Conservation (phyloP, 2,113 vertebrate species). For the Calypte anna region DNA sequence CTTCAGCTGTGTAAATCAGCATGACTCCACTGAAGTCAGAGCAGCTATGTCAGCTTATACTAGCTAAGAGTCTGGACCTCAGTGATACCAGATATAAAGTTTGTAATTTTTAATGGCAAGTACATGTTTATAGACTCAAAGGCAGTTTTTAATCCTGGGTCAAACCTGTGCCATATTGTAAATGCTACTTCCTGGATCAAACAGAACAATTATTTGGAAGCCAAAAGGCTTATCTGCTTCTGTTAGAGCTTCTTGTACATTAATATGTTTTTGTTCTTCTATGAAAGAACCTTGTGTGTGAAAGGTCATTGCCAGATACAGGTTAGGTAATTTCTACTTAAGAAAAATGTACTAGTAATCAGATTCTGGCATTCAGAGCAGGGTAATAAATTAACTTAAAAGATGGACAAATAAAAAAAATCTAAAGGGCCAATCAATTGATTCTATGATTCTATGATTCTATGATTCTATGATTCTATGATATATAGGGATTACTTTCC, state of each 20-base stretch:
- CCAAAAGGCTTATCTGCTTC: neutral
- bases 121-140: conserved; percentile 19
- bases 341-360: neutral
- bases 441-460: too few relatives aligned
- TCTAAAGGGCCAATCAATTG: too few relatives aligned
- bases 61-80: neutral
- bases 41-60: neutral
- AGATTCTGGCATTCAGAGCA: neutral
- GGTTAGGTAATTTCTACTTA: neutral
- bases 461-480: too few relatives aligned
- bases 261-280: neutral
- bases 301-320: neutral
- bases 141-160: conserved; percentile 25
- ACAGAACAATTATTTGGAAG: neutral
- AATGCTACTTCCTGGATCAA: conserved; percentile 4
- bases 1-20: conserved; percentile 21
- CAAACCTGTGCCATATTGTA: conserved; percentile 44
- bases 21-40: neutral
- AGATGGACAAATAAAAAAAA: neutral
- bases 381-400: neutral
- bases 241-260: neutral
- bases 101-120: conserved; percentile 28
- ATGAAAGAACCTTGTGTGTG: neutral
- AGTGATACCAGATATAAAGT: conserved; percentile 4
- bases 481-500: neutral